Conservation (phyloP, 2,113 vertebrate species). For the Phainopepla nitens region DNA sequence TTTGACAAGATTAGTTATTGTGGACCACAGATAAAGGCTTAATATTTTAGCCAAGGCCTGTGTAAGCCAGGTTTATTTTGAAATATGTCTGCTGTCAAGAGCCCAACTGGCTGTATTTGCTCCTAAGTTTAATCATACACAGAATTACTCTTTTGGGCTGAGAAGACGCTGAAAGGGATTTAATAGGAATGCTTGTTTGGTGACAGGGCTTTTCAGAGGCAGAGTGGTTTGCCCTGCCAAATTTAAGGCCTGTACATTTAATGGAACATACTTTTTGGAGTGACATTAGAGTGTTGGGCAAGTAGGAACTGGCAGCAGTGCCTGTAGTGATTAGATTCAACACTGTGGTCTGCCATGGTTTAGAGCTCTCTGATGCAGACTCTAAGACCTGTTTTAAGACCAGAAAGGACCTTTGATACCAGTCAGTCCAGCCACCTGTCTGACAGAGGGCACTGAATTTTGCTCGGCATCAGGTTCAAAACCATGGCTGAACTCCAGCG, state of each 20-base stretch:
- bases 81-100: slow-evolving; percentile 57
- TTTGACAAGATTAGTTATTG: slow-evolving; percentile 59
- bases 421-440: background rate
- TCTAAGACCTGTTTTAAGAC: background rate
- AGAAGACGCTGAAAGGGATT: slow-evolving; percentile 32
- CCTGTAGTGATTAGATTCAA: background rate
- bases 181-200: slow-evolving; percentile 56
- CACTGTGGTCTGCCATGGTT: background rate
- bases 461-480: background rate
- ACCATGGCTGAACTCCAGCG: background rate
- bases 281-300: background rate
- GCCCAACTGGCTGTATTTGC: slow-evolving; percentile 61
- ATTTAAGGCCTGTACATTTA: slow-evolving; percentile 8
- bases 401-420: background rate
- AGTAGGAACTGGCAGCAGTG: background rate
- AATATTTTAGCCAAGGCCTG: slow-evolving; percentile 63
- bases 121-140: slow-evolving; percentile 53
- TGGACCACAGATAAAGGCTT: slow-evolving; percentile 58
- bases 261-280: slow-evolving; percentile 20
- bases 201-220: slow-evolving; percentile 30
- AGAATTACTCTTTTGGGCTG: slow-evolving; percentile 49
- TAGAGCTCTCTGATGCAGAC: background rate
- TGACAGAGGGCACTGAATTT: background rate
- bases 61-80: slow-evolving; percentile 60
- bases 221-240: slow-evolving; percentile 34